These are phyloP conservation scores for Ambastaia sidthimunki DNA, from an alignment of 2,797 vertebrate species.

Conservation along the genomic window DNA sequence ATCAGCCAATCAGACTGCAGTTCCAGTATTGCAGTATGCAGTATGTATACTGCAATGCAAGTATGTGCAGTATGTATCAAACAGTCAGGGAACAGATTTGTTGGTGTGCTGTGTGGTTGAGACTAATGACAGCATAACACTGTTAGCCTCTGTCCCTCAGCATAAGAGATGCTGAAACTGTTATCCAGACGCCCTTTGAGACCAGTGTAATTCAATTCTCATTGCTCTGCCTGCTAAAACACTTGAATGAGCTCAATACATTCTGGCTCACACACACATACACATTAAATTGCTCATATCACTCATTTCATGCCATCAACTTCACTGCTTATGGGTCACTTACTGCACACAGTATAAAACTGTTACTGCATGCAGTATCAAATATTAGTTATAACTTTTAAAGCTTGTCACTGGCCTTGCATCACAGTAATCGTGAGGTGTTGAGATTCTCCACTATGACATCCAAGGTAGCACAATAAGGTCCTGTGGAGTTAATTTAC, in stretches of 20 bases:
- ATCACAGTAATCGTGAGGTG: background rate
- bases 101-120: background rate
- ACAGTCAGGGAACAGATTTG: background rate
- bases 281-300: background rate
- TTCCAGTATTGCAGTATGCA: conserved; percentile 11
- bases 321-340: background rate
- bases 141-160: background rate
- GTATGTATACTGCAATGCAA: too few relatives aligned
- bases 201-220: background rate
- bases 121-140: conserved; percentile 1
- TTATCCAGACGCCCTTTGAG: conserved; percentile 6
- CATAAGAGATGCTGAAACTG: background rate
- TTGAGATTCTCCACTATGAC: background rate
- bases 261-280: background rate
- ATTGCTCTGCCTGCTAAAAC: conserved; percentile 4
- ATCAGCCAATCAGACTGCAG: background rate
- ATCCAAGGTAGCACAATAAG: background rate
- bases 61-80: background rate
- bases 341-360: conserved; percentile 2
- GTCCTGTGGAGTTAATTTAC: conserved; percentile 23
- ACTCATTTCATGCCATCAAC: background rate
- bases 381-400: conserved; percentile 24
- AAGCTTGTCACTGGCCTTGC: background rate
- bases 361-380: background rate
- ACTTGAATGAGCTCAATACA: background rate